Percentiles rank a stretch among this genome's conserved stretches.
These are phyloP conservation scores for Kryphioiulus occultus DNA, from an alignment of 2,888 invertebrate species.

Conservation along the genomic window DNA sequence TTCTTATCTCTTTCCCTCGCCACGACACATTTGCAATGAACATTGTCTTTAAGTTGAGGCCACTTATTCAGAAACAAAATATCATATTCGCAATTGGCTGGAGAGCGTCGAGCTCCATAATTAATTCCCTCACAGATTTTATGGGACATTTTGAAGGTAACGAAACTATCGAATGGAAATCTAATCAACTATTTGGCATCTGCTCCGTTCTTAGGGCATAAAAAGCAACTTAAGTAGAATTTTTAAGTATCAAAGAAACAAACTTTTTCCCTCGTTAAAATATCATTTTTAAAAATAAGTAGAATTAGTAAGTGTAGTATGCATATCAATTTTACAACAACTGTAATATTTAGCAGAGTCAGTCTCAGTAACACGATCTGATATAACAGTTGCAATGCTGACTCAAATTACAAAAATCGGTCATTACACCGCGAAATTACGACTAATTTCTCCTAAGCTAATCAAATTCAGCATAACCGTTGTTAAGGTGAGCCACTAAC, in stretches of 20 bases:
- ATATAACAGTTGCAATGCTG: no score
- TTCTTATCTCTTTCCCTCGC: constrained; percentile 11
- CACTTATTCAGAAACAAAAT: constrained; percentile 11
- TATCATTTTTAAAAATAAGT: no score
- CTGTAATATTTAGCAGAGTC: no score
- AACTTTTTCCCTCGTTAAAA: no score
- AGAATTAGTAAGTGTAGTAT: no score
- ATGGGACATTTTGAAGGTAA: constrained; percentile 47
- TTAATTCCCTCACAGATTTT: constrained; percentile 25
- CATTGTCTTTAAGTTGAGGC: constrained; percentile 36
- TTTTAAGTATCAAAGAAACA: not conserved
- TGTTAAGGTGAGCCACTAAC: not conserved
- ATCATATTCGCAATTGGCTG: constrained; percentile 39
- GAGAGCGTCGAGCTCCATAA: constrained; percentile 37
- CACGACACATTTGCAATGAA: constrained; percentile 24
- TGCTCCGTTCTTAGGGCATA: not conserved
- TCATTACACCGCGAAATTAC: not conserved
- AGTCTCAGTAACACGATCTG: no score
- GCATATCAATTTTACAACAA: no score
- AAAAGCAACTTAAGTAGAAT: not conserved
- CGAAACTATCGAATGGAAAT: constrained; percentile 40
- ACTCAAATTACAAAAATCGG: no score
- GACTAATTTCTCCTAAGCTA: not conserved
- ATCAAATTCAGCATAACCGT: not conserved
- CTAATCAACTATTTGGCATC: constrained; percentile 36